Evolutionary conservation across 2,797 vertebrate species (phyloP).

Genomic region (Oreochromis mossambicus): DNA sequence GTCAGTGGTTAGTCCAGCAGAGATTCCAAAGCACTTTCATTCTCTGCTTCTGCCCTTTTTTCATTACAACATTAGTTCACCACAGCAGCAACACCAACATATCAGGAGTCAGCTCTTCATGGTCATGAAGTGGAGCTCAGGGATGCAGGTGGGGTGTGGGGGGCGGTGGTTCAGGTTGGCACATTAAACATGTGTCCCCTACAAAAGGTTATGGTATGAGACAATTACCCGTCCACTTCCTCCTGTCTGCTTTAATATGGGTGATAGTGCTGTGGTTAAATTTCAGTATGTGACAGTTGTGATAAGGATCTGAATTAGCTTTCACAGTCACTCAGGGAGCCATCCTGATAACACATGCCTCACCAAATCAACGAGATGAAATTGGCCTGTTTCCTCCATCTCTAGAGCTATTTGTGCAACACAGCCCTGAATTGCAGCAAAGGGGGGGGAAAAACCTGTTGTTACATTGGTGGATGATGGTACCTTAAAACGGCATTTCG

Average conservation of each 20-base stretch:
- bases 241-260: slow-evolving; percentile 61
- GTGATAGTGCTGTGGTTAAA: slow-evolving; percentile 56
- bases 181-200: slow-evolving; percentile 59
- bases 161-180: neutral
- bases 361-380: slow-evolving; percentile 64
- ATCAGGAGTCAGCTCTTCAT: neutral
- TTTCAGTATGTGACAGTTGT: slow-evolving; percentile 60
- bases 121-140: neutral
- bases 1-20: neutral
- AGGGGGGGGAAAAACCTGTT: neutral
- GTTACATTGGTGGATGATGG: slow-evolving; percentile 24
- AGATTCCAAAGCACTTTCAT: neutral
- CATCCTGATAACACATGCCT: slow-evolving; percentile 67
- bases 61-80: neutral
- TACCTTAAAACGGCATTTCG: slow-evolving; percentile 22
- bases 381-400: slow-evolving; percentile 68
- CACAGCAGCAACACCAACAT: neutral
- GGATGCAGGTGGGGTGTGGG: neutral
- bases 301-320: slow-evolving; percentile 80
- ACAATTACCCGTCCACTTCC: slow-evolving; percentile 65
- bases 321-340: slow-evolving; percentile 66
- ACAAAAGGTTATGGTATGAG: slow-evolving; percentile 65
- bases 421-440: slow-evolving; percentile 46
- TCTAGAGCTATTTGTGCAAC: slow-evolving; percentile 62
- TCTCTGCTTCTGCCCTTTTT: neutral